Conservation (phyloP, 2,797 vertebrate species). For the Darevskia mixta region DNA sequence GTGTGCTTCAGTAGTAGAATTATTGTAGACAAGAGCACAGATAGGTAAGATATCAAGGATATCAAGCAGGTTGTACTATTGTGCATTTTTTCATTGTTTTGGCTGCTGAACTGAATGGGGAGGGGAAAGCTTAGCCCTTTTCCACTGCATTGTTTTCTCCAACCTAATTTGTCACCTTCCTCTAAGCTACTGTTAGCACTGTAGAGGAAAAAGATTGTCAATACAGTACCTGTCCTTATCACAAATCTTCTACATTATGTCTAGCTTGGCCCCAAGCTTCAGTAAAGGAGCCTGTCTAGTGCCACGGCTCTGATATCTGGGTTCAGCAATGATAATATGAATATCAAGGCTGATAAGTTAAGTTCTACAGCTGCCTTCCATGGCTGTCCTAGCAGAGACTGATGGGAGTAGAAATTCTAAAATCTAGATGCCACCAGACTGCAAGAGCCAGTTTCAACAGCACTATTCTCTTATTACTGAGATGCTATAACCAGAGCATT, state of each 20-base stretch:
- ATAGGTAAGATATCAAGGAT: neutral
- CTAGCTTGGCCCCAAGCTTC: neutral
- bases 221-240: neutral
- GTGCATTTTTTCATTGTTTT: neutral
- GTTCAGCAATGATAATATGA: neutral
- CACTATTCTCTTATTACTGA: neutral
- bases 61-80: neutral
- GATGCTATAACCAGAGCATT: too few species aligned
- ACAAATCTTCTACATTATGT: neutral
- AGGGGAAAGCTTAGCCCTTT: neutral
- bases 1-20: neutral
- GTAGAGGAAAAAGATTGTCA: too few species aligned
- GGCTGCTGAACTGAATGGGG: neutral
- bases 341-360: neutral
- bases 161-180: neutral
- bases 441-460: conserved; percentile 46
- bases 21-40: neutral
- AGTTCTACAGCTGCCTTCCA: neutral
- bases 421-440: too few species aligned
- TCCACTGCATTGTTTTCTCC: neutral
- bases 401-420: too few species aligned
- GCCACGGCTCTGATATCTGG: too few species aligned
- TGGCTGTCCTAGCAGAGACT: too few species aligned
- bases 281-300: neutral
- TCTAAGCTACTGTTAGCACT: neutral